phyloP scores from a whole-genome alignment of 2,888 invertebrate genomes.

The Diachrysia chrysitis region DNA sequence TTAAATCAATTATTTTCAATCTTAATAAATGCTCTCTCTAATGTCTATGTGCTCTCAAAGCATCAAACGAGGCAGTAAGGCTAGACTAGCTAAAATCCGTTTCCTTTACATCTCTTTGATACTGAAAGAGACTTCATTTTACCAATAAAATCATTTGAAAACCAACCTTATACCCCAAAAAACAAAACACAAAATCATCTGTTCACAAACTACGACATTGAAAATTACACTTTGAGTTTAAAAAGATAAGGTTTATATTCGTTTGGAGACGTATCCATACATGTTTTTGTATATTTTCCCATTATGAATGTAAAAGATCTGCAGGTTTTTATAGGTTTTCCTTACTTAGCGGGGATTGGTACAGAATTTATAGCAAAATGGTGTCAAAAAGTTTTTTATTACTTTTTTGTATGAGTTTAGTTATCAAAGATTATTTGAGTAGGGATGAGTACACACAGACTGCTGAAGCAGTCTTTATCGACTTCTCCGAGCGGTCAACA shows the following conservation, averaged over 20 bases:
- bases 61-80: too few relatives aligned
- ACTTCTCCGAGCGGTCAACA: too few relatives aligned
- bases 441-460: too few relatives aligned
- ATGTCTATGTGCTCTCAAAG: too few relatives aligned
- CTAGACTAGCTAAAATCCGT: not conserved
- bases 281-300: not conserved
- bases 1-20: too few relatives aligned
- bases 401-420: slow-evolving; percentile 6
- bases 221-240: not conserved
- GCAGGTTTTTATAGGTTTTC: not conserved
- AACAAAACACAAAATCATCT: not conserved
- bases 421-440: slow-evolving; percentile 8
- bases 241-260: not conserved
- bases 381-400: slow-evolving; percentile 33
- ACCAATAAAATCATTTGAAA: not conserved
- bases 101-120: not conserved
- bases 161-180: fast-evolving
- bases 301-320: slow-evolving; percentile 3
- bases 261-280: not conserved
- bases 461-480: too few relatives aligned
- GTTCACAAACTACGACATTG: not conserved
- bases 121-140: not conserved
- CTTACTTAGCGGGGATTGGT: not conserved
- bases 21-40: too few relatives aligned
- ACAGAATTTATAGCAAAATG: slow-evolving; percentile 25